phyloP scores from a whole-genome alignment of 2,113 vertebrate species.

The Varanus salvator region DNA sequence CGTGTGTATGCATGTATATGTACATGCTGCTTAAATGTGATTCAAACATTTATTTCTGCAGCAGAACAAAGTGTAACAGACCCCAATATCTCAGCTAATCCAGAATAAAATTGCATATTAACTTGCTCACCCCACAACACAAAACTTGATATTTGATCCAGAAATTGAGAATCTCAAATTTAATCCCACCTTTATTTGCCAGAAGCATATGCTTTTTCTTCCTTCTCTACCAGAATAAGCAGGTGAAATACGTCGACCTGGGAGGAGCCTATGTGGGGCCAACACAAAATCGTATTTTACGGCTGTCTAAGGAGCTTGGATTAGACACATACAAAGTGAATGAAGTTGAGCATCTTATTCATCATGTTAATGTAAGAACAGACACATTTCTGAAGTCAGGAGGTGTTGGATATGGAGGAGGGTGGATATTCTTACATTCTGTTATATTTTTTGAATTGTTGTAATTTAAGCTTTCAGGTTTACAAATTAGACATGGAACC shows the following conservation, averaged over 20 bases:
- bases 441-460: conserved; percentile 2
- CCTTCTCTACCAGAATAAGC: conserved; percentile 83
- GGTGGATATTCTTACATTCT: neutral
- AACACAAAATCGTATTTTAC: conserved; percentile 93
- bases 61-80: neutral
- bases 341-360: conserved; percentile 87
- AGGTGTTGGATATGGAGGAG: too few relatives aligned
- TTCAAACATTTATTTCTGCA: neutral
- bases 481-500: neutral
- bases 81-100: neutral
- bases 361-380: conserved; percentile 88
- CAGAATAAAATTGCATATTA: neutral
- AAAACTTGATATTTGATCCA: neutral
- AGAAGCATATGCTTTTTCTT: neutral
- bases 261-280: conserved; percentile 96
- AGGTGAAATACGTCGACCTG: conserved; percentile 94
- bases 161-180: neutral
- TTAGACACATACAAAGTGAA: conserved; percentile 96
- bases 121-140: neutral
- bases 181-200: conserved; percentile 38
- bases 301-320: conserved; percentile 90
- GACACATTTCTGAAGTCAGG: neutral
- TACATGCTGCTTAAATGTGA: neutral
- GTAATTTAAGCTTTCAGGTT: neutral
- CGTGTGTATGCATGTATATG: too few relatives aligned